phyloP scores from a whole-genome alignment of 1,140 invertebrate genomes.

The Pissodes strobi region DNA sequence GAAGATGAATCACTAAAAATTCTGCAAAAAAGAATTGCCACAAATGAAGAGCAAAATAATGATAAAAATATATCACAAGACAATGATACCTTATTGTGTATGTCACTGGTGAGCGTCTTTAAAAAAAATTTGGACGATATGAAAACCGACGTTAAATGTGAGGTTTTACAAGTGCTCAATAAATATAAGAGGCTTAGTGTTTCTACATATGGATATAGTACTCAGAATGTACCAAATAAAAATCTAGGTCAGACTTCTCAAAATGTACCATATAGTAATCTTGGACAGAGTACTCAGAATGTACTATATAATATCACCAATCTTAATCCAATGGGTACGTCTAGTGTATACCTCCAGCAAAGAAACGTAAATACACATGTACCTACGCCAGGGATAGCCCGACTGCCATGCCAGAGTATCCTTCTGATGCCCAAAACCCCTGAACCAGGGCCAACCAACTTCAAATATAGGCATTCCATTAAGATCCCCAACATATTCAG shows the following conservation, averaged over 20 bases:
- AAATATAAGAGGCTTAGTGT: not conserved
- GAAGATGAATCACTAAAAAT: not conserved
- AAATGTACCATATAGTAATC: not conserved
- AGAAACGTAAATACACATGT: not conserved
- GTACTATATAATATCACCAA: too few relatives aligned
- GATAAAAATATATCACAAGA: not conserved
- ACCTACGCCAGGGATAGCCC: not conserved
- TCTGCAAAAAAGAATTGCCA: not conserved
- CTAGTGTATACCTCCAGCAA: not conserved
- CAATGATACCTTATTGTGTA: not conserved
- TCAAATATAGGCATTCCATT: not conserved
- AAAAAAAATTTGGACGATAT: not conserved
- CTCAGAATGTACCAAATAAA: not conserved
- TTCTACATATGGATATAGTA: not conserved
- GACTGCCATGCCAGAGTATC: not conserved
- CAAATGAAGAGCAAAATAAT: not conserved
- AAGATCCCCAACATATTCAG: not conserved
- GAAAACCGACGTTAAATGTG: not conserved
- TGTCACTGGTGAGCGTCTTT: not conserved
- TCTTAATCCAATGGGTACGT: not conserved
- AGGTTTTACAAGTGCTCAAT: not conserved
- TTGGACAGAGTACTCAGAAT: not conserved
- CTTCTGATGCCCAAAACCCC: not conserved
- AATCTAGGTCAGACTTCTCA: not conserved
- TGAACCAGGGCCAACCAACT: not conserved